Conservation (phyloP, 35 echinoderm and acorn worm genomes). For the Diadema setosum region DNA sequence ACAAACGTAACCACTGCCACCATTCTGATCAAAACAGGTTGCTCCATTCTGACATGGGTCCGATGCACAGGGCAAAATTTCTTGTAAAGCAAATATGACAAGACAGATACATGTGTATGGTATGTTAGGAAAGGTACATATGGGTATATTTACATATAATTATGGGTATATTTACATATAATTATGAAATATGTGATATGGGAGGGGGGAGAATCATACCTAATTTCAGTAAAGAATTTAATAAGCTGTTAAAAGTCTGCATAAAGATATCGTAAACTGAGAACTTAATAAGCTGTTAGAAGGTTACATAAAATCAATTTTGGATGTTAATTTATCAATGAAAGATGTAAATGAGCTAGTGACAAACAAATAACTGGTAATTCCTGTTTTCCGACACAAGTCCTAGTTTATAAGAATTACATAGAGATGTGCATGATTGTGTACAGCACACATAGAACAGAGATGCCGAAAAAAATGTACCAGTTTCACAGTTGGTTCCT, state of each 20-base stretch:
- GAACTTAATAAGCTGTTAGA: no score
- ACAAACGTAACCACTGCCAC: neutral
- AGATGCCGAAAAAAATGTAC: no score
- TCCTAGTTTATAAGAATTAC: no score
- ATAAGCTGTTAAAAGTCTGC: neutral
- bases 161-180: neutral
- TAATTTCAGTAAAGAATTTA: no score
- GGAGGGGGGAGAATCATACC: neutral
- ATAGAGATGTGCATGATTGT: neutral
- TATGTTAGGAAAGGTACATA: neutral
- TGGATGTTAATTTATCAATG: no score
- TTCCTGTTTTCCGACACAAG: no score
- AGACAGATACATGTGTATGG: neutral
- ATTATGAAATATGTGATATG: neutral
- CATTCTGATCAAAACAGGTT: slow-evolving; percentile 12
- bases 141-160: neutral
- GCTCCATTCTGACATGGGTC: slow-evolving; percentile 66
- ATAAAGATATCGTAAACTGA: no score
- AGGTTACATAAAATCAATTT: no score
- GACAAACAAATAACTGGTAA: no score
- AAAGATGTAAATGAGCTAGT: no score
- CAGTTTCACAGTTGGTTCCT: slow-evolving; percentile 53
- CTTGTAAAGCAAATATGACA: neutral
- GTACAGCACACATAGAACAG: neutral
- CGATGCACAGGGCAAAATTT: slow-evolving; percentile 40